Evolutionary conservation across 2,113 vertebrate genomes (phyloP), one percentile per base, ranked within the genome.

Genomic region (Alouatta palliata): DNA sequence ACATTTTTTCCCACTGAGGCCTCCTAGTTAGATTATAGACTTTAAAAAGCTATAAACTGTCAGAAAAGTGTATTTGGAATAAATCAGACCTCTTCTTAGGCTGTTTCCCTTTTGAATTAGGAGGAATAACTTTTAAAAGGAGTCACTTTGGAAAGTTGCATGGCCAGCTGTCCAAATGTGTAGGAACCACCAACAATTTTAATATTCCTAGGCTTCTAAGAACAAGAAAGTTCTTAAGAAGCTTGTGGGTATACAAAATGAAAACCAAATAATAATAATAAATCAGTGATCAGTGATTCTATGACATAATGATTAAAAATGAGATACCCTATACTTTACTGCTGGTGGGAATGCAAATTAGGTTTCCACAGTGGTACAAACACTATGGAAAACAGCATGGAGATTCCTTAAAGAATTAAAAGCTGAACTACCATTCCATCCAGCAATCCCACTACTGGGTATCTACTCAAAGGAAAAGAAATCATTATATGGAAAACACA

Each of bases 101-200:
- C 16, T 49, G 90, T 92, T 92, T 58, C 43, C 16, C 14, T 96
- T 91, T 91, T 95, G 43, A 91, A 89, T 82, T 82, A 82, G 85
- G 40, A 96, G 14, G 5, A 17, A 73, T 27, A 85, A 56, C 66
- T 70, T 94, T 54, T 17, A 71, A 90, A 87, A 61, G 0, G 1
- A 11, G 16, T 43, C 10, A 0, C 45, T 89, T 85, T 89, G 56
- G 52, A 45, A 27, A 84, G 8, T 87, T 96, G 25, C 30, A 87
- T 35, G 8, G 27, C 11, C 13, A 90, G 21, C 14, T 86, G 21
- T 9, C 49, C 64, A 90, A 40, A 66, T 64, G 23, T 94, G 92
- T 87, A 87, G 49, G 11, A 82, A 75, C 6, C 12, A 32, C 64
- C 9, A 16, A 27, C 35, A 52, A 21, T 32, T 45, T 71, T 87